Conservation (phyloP, 2,113 vertebrate species). For the Cyanocitta stelleri region DNA sequence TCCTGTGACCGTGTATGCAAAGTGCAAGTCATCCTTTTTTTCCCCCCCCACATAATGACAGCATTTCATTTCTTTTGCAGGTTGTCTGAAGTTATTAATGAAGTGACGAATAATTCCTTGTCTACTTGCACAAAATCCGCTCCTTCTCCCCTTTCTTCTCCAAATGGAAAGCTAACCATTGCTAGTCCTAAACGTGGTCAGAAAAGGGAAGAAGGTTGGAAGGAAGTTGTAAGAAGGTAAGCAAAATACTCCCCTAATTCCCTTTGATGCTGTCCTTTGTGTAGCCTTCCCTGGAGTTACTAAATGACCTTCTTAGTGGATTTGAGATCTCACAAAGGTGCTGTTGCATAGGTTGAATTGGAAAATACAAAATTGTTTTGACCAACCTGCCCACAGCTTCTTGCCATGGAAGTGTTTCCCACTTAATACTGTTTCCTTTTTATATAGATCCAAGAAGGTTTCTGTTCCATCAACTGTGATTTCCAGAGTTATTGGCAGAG, state of each 20-base stretch:
- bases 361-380: neutral
- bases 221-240: constrained; percentile 96
- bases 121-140: constrained; percentile 90
- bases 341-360: accelerated
- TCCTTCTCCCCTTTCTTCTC: constrained; percentile 89
- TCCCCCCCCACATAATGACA: neutral
- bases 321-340: neutral
- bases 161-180: constrained; percentile 93
- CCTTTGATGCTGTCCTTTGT: neutral
- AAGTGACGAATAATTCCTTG: constrained; percentile 82
- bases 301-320: neutral
- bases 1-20: accelerated
- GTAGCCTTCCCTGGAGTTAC: neutral
- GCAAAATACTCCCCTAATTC: neutral
- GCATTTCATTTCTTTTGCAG: constrained; percentile 62
- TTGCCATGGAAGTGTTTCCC: neutral
- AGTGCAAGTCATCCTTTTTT: neutral
- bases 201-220: constrained; percentile 99
- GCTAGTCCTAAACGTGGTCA: constrained; percentile 96
- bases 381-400: neutral
- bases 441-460: constrained; percentile 93
- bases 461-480: constrained; percentile 97
- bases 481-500: constrained; percentile 97
- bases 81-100: constrained; percentile 79
- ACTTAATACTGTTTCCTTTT: neutral